Conservation (phyloP, 2,888 invertebrate genomes). For the Eutolmus rufibarbis region DNA sequence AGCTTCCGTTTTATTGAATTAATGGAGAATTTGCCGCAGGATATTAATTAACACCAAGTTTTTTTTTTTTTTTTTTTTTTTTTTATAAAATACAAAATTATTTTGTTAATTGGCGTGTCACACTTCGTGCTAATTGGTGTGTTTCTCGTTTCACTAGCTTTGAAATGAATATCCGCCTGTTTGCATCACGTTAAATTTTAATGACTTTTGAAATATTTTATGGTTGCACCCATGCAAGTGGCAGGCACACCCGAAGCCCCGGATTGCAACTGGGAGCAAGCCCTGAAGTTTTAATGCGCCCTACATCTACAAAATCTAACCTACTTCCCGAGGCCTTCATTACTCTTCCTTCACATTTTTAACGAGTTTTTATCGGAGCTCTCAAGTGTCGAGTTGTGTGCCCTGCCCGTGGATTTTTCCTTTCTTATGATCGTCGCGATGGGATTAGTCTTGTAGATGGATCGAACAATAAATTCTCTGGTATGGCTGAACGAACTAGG, state of each 20-base stretch:
- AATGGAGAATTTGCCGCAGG: not conserved
- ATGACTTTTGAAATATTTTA: slow-evolving; percentile 19
- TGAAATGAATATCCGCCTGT: not conserved
- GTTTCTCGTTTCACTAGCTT: not conserved
- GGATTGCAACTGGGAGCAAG: not conserved
- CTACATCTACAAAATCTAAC: slow-evolving; percentile 13
- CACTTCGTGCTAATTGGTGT: not conserved
- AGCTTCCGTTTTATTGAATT: not conserved
- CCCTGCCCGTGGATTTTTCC: not conserved
- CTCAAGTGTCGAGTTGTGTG: not conserved
- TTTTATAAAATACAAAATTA: not conserved
- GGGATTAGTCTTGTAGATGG: not conserved
- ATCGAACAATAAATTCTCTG: not conserved
- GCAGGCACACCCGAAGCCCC: not conserved
- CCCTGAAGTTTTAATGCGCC: slow-evolving; percentile 16
- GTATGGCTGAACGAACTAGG: not conserved
- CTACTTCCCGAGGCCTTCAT: slow-evolving; percentile 1
- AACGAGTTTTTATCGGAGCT: slow-evolving; percentile 31
- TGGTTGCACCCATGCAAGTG: not conserved
- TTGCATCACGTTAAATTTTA: slow-evolving; percentile 16
- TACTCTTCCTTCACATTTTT: slow-evolving; percentile 19
- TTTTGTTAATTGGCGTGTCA: not conserved
- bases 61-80: not conserved
- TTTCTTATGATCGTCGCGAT: not conserved
- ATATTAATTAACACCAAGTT: not conserved